Conservation (phyloP, 2,888 invertebrate species). For the Melangyna quadrimaculata region DNA sequence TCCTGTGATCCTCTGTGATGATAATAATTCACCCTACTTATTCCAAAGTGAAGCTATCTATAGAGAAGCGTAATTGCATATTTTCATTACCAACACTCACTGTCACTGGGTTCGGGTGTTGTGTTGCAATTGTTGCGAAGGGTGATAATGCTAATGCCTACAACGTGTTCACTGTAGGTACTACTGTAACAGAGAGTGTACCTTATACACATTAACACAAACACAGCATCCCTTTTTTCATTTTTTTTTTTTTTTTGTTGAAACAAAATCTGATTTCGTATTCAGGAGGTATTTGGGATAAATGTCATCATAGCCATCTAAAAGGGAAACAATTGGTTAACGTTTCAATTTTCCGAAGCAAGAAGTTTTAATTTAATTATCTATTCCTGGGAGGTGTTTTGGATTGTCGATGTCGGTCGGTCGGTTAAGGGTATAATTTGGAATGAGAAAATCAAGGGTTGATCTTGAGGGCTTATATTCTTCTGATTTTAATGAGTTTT, state of each 20-base stretch:
- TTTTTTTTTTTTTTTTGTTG: neutral
- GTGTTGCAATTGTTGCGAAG: slow-evolving; percentile 70
- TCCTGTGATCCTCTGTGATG: slow-evolving; percentile 60
- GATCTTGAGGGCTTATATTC: neutral
- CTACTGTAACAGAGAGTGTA: neutral
- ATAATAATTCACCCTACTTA: slow-evolving; percentile 68
- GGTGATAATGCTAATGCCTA: slow-evolving; percentile 68
- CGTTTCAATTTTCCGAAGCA: slow-evolving; percentile 60
- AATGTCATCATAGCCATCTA: slow-evolving; percentile 67
- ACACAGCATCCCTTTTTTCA: slow-evolving; percentile 47
- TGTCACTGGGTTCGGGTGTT: neutral
- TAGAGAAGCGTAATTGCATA: slow-evolving; percentile 67
- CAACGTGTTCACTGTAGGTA: slow-evolving; percentile 29
- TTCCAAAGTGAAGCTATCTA: neutral
- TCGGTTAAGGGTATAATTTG: neutral
- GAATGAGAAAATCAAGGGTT: slow-evolving; percentile 16
- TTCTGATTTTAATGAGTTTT: slow-evolving; percentile 2
- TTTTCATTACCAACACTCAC: slow-evolving; percentile 66
- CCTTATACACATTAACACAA: neutral
- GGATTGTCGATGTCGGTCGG: neutral
- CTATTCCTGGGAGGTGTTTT: slow-evolving; percentile 22
- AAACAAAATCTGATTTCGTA: slow-evolving; percentile 66
- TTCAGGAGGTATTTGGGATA: slow-evolving; percentile 70
- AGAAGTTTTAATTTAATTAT: slow-evolving; percentile 67
- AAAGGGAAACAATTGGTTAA: slow-evolving; percentile 71